Percentiles rank a stretch among this genome's conserved stretches.
These are phyloP conservation scores for Temnothorax unifasciatus DNA, from an alignment of 2,888 invertebrate genomes.

Conservation along the genomic window DNA sequence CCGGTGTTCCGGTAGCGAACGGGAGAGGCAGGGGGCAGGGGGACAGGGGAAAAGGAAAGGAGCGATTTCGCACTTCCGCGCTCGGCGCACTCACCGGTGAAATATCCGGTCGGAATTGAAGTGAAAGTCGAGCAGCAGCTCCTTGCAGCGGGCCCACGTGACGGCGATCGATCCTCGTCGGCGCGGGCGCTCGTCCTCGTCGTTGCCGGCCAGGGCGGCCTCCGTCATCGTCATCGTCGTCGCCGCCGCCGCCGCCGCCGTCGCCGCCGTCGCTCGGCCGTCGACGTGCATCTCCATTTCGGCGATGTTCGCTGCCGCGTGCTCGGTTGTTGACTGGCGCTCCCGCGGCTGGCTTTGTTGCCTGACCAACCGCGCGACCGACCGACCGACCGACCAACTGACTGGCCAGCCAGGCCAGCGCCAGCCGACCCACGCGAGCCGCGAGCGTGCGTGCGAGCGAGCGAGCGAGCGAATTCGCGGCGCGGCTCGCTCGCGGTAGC, in stretches of 20 bases:
- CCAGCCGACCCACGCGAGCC: neutral
- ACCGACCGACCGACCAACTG: conserved; percentile 9
- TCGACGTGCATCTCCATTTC: conserved; percentile 63
- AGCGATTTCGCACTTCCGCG: neutral
- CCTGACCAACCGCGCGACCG: conserved; percentile 22
- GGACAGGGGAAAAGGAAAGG: neutral
- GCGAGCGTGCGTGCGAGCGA: conserved; percentile 9
- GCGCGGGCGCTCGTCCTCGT: conserved; percentile 26
- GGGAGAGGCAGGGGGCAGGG: neutral
- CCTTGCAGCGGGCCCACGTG: conserved; percentile 74
- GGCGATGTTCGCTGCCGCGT: conserved; percentile 57
- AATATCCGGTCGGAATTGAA: conserved; percentile 77
- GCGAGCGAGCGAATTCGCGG: neutral
- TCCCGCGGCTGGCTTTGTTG: conserved; percentile 56
- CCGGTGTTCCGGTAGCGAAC: neutral
- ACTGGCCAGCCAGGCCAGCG: no score
- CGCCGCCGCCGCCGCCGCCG: conserved; percentile 19
- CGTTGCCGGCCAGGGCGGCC: conserved; percentile 12
- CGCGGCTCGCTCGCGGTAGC: neutral
- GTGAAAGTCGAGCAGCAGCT: conserved; percentile 69
- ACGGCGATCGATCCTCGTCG: conserved; percentile 33
- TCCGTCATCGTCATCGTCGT: neutral
- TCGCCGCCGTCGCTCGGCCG: conserved; percentile 9
- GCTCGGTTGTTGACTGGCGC: conserved; percentile 74
- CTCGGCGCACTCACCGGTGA: conserved; percentile 76